Evolutionary conservation across 1,140 invertebrate species (phyloP).

Genomic region (Drosophila albomicans): DNA sequence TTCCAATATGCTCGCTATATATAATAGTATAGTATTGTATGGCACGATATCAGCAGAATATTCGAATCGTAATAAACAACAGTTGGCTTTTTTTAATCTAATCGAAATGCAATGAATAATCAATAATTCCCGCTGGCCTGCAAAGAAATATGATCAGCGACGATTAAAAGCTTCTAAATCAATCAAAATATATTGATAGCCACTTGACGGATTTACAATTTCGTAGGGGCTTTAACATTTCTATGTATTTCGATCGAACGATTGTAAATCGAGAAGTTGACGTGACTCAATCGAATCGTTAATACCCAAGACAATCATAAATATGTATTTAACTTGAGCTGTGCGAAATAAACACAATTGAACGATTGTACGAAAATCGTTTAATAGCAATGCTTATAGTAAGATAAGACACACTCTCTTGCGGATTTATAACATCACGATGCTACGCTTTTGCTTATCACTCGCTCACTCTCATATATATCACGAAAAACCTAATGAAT

Average conservation of each 20-base stretch:
- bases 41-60: constrained; percentile 18
- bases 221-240: constrained; percentile 25
- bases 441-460: constrained; percentile 34
- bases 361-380: constrained; percentile 66
- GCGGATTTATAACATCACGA: not conserved
- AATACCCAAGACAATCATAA: constrained; percentile 33
- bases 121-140: constrained; percentile 4
- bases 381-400: constrained; percentile 40
- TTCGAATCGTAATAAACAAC: constrained; percentile 59
- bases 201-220: constrained; percentile 67
- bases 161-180: constrained; percentile 69
- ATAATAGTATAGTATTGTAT: constrained; percentile 1
- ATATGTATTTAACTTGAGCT: constrained; percentile 1
- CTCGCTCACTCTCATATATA: constrained; percentile 25
- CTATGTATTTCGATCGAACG: constrained; percentile 21
- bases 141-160: constrained; percentile 57
- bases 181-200: constrained; percentile 70
- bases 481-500: constrained; percentile 23
- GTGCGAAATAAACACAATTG: constrained; percentile 36
- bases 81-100: constrained; percentile 53
- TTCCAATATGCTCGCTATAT: constrained; percentile 38
- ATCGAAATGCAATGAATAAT: constrained; percentile 43
- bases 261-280: constrained; percentile 12
- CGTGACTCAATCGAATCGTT: constrained; percentile 34
- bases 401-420: constrained; percentile 12